phyloP scores from a whole-genome alignment of 2,113 vertebrate species.

The Procavia capensis region DNA sequence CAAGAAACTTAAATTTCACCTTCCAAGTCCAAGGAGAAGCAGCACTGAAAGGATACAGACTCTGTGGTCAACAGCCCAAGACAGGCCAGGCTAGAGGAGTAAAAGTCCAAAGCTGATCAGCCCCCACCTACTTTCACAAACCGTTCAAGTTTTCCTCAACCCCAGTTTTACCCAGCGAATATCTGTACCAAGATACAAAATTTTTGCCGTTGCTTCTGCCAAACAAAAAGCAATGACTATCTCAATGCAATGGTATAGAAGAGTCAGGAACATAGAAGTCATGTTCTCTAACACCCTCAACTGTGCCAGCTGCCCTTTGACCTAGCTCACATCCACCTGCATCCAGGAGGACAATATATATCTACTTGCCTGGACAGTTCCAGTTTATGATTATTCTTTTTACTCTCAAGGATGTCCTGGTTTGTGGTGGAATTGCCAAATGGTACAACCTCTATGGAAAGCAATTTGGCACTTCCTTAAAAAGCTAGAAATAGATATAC shows the following conservation, averaged over 20 bases:
- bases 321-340: not conserved
- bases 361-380: not conserved
- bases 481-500: too few species aligned
- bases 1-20: not conserved
- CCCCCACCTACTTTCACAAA: too few species aligned
- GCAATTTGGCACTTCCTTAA: too few species aligned
- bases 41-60: not conserved
- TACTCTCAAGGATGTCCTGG: not conserved
- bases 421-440: too few species aligned
- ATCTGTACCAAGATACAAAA: not conserved
- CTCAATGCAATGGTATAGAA: not conserved
- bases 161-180: not conserved
- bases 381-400: not conserved
- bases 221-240: not conserved
- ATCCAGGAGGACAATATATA: not conserved
- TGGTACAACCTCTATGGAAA: too few species aligned
- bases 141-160: too few species aligned
- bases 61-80: not conserved
- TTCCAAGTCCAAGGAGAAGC: not conserved
- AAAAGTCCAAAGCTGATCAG: too few species aligned
- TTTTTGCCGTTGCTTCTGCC: not conserved
- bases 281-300: not conserved
- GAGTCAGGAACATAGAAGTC: not conserved
- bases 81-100: not conserved
- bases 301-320: not conserved